Evolutionary conservation across 2,888 invertebrate species (phyloP), one percentile per base, ranked within the genome.

Genomic region (Ormyrus pomaceus): DNA sequence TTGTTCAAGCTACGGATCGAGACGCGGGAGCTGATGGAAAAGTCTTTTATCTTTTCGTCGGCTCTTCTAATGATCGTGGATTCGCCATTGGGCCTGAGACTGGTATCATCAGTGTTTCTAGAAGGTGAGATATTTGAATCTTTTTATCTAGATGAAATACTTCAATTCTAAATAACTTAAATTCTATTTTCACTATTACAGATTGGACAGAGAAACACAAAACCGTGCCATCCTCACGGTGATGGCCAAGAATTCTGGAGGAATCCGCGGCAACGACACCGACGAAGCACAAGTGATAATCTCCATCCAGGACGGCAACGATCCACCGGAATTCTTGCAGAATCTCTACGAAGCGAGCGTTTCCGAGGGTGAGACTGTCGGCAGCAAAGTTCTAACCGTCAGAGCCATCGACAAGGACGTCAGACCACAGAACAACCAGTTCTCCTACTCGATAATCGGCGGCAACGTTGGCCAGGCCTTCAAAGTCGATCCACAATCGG

Each of bases 211-310:
- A 76, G 97, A 97, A 91, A 96, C 96, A 0, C 97, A 97, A 90
- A 97, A 95, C 87, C 93, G 97, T 80, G 97, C 97, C 2, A 96
- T 97, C 0, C 91, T 98, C 9, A 97, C 97, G 0, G 97, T 98
- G 0, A 93, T 98, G 92, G 98, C 98, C 0, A 99, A 99, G 91
- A 99, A 99, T 89, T 94, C 95, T 70, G 98, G 98, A 11, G 96
- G 97, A 19, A 98, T 99, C 84, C 93, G 95, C 58, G 98, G 98
- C 4, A 98, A 98, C 88, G 98, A 98, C 87, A 98, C 98, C 0
- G 98, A 98, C 88, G 97, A 97, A 91, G 98, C 98, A 5, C 97
- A 97, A 91, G 96, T 99, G 0, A 96, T 97, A 68, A 95, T 99
- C 82, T 95, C 96, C 0, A 96, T 99, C 82, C 97, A 98, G 91